These are phyloP conservation scores for Eriosoma lanigerum DNA, from an alignment of 1,140 invertebrate genomes.

Conservation along the genomic window DNA sequence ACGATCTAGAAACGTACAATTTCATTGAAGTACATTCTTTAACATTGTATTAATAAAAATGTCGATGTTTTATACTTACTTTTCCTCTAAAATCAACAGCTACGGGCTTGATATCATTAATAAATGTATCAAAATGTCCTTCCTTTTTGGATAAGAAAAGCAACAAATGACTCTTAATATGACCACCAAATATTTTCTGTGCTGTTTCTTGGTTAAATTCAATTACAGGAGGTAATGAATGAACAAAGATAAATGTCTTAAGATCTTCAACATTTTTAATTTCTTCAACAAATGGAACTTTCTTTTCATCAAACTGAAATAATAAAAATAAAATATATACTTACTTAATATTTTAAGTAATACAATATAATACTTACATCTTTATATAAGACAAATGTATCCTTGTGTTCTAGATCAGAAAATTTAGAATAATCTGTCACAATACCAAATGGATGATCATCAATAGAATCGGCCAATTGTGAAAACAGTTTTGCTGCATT, in stretches of 20 bases:
- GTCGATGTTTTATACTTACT: conserved; percentile 60
- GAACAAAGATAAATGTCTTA: conserved; percentile 80
- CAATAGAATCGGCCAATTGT: conserved; percentile 74
- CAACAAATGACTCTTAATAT: conserved; percentile 94
- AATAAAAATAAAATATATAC: conserved; percentile 56
- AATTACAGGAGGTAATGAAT: conserved; percentile 89
- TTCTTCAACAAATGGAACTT: conserved; percentile 76
- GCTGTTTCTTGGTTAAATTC: conserved; percentile 98
- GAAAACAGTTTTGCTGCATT: conserved; percentile 83
- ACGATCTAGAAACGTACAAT: conserved; percentile 65
- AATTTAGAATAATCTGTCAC: conserved; percentile 74
- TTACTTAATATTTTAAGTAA: not conserved
- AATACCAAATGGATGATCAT: conserved; percentile 89
- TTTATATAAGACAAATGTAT: conserved; percentile 83
- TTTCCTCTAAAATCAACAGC: conserved; percentile 89
- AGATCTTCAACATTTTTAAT: conserved; percentile 67
- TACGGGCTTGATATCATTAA: conserved; percentile 74
- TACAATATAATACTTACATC: conserved; percentile 65
- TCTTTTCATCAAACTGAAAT: conserved; percentile 89
- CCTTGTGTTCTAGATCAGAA: conserved; percentile 60
- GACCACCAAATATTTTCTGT: conserved; percentile 96
- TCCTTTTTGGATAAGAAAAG: conserved; percentile 90
- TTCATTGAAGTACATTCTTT: conserved; percentile 42
- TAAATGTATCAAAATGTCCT: conserved; percentile 77
- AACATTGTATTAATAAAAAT: not conserved